Base-by-base conservation (phyloP, 1,140 invertebrate genomes). In the Papilio polytes region DNA sequence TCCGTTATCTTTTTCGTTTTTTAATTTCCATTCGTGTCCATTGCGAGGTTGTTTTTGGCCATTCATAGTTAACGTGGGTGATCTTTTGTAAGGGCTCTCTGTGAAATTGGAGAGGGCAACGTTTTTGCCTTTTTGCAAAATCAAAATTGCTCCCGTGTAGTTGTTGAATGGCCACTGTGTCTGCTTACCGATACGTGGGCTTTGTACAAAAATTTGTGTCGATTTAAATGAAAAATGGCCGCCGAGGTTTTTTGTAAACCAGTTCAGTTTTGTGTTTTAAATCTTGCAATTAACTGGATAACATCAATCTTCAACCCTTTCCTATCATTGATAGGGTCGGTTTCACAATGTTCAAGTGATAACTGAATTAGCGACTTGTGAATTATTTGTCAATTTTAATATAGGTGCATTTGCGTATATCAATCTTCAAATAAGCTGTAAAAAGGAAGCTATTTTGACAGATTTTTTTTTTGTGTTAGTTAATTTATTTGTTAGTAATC, bases 61-160 rank as follows among this genome's bases (percentile, higher is more conserved):
- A 93, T 93, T 93, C 92, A 93, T 94, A 95, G 92, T 93, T 94
- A 94, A 90, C 92, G 89, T 93, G 91, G 91, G 91, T 92, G 93
- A 93, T 92, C 92, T 94, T 95, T 95, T 95, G 90, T 93, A 88
- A 87, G 91, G 86, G 92, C 92, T 94, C 91, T 94, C 89, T 90
- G 89, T 92, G 86, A 94, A 93, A 94, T 94, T 94, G 90, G 89
- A 92, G 88, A 90, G 92, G 89, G 88, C 87, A 89, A 73, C 86
- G 86, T 92, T 94, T 94, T 91, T 89, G 84, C 88, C 92, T 94
- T 92, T 94, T 95, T 94, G 87, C 87, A 80, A 91, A 90, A 93
- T 94, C 92, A 85, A 82, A 83, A 80, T 83, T 76, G 78, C 82
- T 78, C 77, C 56, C 53, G 56, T 63, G 59, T 63, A 78, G 77